Evolutionary conservation across 2,797 vertebrate species (phyloP), one percentile per base, ranked within the genome.

Genomic region (Zalophus californianus): DNA sequence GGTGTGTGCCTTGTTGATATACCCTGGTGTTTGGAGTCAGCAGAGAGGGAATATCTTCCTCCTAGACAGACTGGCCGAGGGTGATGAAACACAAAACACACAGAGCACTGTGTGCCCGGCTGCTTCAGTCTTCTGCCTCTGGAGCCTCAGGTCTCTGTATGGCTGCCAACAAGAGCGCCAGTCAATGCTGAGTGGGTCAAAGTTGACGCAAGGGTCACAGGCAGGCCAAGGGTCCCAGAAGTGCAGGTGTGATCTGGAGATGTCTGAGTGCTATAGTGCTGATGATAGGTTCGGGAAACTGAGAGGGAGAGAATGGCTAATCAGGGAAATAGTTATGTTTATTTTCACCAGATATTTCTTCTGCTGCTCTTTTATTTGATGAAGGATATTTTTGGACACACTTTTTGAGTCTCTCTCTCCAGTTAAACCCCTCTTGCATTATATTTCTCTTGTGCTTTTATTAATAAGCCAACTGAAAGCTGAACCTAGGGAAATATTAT

Each of bases 51-150:
- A 58, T 79, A 78, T 85, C 86, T 75, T 12, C 93, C 73, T 90
- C 84, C 64, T n/a, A 54, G 64, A 84, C 83, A 66, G 88, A 56
- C n/a, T 18, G 86, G 56, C 12, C 11, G 86, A 83, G 73, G 94
- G 48, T 97, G 96, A 94, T 50, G 94, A 94, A 97, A 97, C 27
- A 25, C 88, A 4, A 94, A 97, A 97, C 27, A 48, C 82, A 13
- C 5, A 3, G 23, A 50, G 41, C 29, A 6, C 41, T 7, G 35
- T 60, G 52, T 52, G 25, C 50, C 27, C 72, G 73, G 83, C 96
- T 94, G 60, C 58, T 70, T 77, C 56, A 92, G 38, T 68, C 90
- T 52, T 82, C 68, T 2, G 18, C 56, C 72, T 73, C 35, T 0
- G 0, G 70, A 91, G 66, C 32, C 23, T 87, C 48, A 2, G 50